Percentiles rank a stretch among this genome's conserved stretches.
phyloP scores from a whole-genome alignment of 2,888 invertebrate genomes.

The Monoplex corrugatus region DNA sequence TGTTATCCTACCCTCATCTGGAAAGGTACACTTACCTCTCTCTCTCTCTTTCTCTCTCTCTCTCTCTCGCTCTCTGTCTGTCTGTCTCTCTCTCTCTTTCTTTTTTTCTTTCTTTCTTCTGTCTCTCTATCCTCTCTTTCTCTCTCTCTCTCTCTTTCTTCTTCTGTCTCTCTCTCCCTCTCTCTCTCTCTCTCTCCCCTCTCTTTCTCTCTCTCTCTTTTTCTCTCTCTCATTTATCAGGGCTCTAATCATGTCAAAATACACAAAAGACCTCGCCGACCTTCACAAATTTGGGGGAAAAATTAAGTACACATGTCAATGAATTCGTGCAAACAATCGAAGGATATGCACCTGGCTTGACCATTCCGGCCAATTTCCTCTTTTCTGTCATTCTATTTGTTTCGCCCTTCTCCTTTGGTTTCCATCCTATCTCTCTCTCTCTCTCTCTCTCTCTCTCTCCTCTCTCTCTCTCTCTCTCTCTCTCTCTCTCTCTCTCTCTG shows the following conservation, averaged over 20 bases:
- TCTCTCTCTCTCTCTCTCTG: too few species aligned
- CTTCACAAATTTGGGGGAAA: too few species aligned
- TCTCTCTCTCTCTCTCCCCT: neutral
- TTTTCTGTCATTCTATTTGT: too few species aligned
- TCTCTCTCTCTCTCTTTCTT: neutral
- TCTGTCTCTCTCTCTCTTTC: slow-evolving; percentile 7
- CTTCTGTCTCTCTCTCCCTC: neutral
- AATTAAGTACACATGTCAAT: too few species aligned
- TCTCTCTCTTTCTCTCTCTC: neutral
- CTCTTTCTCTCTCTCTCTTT: neutral
- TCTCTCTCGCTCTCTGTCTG: neutral
- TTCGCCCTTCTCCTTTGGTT: too few species aligned
- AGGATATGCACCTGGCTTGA: too few species aligned
- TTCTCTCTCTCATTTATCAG: neutral
- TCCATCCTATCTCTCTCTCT: neutral
- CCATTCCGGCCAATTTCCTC: too few species aligned
- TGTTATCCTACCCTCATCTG: too few species aligned
- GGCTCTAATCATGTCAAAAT: neutral
- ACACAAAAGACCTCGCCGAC: too few species aligned
- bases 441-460: neutral
- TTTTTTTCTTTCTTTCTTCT: neutral
- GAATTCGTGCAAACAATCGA: too few species aligned
- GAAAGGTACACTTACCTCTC: too few species aligned
- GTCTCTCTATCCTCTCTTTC: neutral
- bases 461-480: too few species aligned